Percentiles rank a stretch among this genome's conserved stretches.
phyloP scores from a whole-genome alignment of 2,797 vertebrate species.

The Garrulus glandarius region DNA sequence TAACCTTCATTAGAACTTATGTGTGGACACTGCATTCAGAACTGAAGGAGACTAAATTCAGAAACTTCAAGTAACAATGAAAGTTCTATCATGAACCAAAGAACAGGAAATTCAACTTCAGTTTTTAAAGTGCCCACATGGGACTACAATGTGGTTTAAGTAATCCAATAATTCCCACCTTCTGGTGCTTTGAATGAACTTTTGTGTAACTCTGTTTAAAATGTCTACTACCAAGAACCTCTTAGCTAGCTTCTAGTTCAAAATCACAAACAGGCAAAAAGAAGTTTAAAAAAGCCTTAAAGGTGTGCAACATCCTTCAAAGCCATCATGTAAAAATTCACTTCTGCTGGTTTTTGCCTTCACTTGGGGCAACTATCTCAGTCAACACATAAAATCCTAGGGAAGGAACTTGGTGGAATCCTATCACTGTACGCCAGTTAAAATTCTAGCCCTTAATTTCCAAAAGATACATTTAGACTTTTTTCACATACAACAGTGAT shows the following conservation, averaged over 20 bases:
- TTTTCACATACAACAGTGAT: neutral
- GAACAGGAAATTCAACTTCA: neutral
- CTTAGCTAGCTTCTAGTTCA: neutral
- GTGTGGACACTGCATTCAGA: neutral
- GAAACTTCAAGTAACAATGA: neutral
- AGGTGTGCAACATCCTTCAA: neutral
- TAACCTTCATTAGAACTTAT: neutral
- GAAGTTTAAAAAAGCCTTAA: neutral
- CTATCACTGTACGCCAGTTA: neutral
- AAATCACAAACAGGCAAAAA: neutral
- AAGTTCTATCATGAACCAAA: neutral
- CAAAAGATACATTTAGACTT: conserved; percentile 1
- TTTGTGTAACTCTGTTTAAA: neutral
- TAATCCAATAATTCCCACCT: neutral
- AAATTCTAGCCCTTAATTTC: neutral
- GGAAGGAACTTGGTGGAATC: neutral
- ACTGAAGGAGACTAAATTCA: neutral
- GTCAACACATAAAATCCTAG: neutral
- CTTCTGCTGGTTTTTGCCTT: neutral
- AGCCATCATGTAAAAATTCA: neutral
- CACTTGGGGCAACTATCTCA: neutral
- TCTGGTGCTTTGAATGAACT: neutral
- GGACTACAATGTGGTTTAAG: neutral
- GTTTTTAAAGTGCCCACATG: neutral
- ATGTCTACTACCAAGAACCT: neutral